Evolutionary conservation across 2,113 vertebrate species (phyloP).

Genomic region (Amphiprion percula): DNA sequence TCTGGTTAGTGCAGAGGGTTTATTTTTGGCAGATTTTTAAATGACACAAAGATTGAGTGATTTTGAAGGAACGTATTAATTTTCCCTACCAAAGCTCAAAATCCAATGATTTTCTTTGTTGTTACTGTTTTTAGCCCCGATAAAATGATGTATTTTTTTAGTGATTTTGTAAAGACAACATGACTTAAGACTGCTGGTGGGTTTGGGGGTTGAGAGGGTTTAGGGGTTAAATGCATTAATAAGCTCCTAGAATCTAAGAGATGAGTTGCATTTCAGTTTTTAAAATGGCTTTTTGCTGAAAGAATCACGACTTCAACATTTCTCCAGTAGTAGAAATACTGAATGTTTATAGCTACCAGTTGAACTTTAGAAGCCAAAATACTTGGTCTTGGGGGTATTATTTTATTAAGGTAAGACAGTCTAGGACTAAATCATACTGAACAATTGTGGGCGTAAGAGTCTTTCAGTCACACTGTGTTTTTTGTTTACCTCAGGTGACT

Average conservation of each 20-base stretch:
- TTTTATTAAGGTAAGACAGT: neutral
- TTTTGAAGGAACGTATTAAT: too few relatives aligned
- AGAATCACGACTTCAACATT: conserved; percentile 1
- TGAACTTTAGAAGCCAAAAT: neutral
- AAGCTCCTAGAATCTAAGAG: conserved; percentile 1
- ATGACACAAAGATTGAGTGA: too few relatives aligned
- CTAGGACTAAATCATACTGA: neutral
- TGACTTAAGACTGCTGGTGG: too few relatives aligned
- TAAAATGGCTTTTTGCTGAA: conserved; percentile 23
- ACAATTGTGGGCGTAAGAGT: neutral
- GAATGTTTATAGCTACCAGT: neutral
- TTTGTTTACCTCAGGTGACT: conserved; percentile 86
- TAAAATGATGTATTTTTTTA: too few relatives aligned
- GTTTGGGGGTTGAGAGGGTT: too few relatives aligned
- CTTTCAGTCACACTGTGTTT: neutral
- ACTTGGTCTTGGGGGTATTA: conserved; percentile 3
- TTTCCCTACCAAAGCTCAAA: too few relatives aligned
- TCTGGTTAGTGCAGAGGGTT: too few relatives aligned
- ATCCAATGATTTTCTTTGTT: too few relatives aligned
- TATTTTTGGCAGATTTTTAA: too few relatives aligned
- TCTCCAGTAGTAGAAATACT: conserved; percentile 22
- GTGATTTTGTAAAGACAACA: too few relatives aligned
- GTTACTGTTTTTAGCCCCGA: too few relatives aligned
- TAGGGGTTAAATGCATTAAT: conserved; percentile 22
- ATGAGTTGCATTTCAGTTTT: conserved; percentile 36